Evolutionary conservation across 2,888 invertebrate genomes (phyloP).

Genomic region (Parthenolecanium corni): DNA sequence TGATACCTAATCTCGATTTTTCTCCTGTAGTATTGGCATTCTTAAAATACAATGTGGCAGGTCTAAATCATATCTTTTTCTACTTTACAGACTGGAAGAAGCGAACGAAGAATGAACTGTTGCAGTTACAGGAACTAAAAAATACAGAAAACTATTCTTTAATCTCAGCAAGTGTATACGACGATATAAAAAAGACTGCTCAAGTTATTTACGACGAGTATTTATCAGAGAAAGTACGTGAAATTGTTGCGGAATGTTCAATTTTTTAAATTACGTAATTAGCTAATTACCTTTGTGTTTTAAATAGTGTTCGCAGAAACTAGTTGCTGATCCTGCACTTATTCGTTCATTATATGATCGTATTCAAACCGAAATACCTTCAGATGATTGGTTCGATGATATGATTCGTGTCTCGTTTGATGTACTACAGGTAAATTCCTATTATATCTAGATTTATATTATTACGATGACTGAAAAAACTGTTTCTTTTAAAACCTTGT

Average conservation of each 20-base stretch:
- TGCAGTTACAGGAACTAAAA: constrained; percentile 29
- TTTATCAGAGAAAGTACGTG: constrained; percentile 52
- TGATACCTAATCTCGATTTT: background rate
- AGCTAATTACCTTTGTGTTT: constrained; percentile 6
- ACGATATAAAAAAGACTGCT: constrained; percentile 53
- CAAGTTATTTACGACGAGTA: constrained; percentile 64
- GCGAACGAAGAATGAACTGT: constrained; percentile 57
- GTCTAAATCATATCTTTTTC: background rate
- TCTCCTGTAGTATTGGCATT: background rate
- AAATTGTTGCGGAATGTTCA: background rate
- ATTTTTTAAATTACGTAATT: background rate
- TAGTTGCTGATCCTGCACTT: constrained; percentile 47
- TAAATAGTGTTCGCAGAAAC: constrained; percentile 47
- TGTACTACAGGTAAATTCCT: constrained; percentile 41
- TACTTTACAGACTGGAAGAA: constrained; percentile 43
- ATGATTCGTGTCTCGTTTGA: constrained; percentile 57
- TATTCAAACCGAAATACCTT: constrained; percentile 51
- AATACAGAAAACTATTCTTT: constrained; percentile 41
- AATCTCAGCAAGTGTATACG: constrained; percentile 32
- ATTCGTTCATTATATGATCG: constrained; percentile 49
- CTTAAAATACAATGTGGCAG: too few relatives aligned
- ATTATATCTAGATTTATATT: too few relatives aligned
- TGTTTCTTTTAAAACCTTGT: too few relatives aligned
- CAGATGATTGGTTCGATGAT: constrained; percentile 72
- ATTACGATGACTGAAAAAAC: too few relatives aligned